These are phyloP conservation scores for Silurus meridionalis DNA, from an alignment of 2,113 vertebrate genomes.

Conservation along the genomic window DNA sequence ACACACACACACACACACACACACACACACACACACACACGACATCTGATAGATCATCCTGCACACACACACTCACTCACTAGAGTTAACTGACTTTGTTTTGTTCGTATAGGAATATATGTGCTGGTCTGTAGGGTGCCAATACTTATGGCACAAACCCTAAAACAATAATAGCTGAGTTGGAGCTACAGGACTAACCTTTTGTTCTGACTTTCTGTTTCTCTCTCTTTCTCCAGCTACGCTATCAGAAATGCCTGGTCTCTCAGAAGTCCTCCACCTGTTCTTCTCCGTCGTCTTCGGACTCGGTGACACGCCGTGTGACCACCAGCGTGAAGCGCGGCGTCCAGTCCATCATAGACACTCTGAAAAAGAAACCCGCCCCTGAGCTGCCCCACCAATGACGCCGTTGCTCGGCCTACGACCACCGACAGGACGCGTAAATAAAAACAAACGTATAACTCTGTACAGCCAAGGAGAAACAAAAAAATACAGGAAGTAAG, in stretches of 20 bases:
- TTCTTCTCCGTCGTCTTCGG: constrained; percentile 81
- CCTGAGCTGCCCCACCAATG: constrained; percentile 85
- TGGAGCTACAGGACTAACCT: neutral
- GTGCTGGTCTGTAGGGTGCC: neutral
- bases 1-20: neutral
- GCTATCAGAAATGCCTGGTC: constrained; percentile 98
- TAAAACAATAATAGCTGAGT: neutral
- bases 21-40: too few species aligned
- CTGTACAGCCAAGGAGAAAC: constrained; percentile 32
- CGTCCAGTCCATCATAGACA: constrained; percentile 97
- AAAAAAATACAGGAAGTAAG: neutral
- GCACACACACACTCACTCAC: too few species aligned
- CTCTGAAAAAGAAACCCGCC: constrained; percentile 95
- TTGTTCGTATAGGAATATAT: too few species aligned
- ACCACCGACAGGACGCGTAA: constrained; percentile 25
- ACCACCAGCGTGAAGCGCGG: constrained; percentile 93
- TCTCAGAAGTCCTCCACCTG: constrained; percentile 84
- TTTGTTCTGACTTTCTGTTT: neutral
- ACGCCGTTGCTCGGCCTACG: constrained; percentile 41
- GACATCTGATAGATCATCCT: too few species aligned
- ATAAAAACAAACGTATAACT: constrained; percentile 5
- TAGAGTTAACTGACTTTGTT: too few species aligned
- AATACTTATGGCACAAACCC: neutral
- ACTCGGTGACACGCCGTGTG: constrained; percentile 90
- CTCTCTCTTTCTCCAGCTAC: constrained; percentile 73